phyloP scores from a whole-genome alignment of 2,113 vertebrate species.

The Crotalus horridus region DNA sequence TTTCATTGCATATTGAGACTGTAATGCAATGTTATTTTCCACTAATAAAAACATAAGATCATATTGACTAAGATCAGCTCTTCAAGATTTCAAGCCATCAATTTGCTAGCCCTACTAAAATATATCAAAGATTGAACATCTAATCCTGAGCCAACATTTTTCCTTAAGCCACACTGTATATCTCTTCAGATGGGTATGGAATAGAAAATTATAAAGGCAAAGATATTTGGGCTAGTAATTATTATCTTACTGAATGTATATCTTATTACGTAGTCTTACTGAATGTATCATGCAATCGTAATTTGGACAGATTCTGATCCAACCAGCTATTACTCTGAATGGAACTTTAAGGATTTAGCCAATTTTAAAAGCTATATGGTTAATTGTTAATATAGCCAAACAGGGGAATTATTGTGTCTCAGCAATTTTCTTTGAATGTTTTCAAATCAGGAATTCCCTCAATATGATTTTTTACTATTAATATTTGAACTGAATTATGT shows the following conservation, averaged over 20 bases:
- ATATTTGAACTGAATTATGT: neutral
- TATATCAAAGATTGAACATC: neutral
- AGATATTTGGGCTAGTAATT: neutral
- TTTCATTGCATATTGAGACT: neutral
- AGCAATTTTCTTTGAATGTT: neutral
- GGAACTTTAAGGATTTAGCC: neutral
- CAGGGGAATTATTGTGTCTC: neutral
- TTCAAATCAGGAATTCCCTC: neutral
- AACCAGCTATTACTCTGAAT: neutral
- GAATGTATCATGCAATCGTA: neutral
- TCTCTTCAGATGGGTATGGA: neutral
- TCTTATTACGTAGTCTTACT: no score
- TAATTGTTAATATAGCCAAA: neutral
- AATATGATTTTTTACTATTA: neutral
- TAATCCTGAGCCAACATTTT: neutral
- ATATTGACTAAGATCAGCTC: neutral
- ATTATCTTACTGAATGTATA: neutral
- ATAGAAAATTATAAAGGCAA: neutral
- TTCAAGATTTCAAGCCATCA: neutral
- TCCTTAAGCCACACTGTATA: neutral
- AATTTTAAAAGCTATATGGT: neutral
- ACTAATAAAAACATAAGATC: neutral
- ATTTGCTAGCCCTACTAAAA: neutral
- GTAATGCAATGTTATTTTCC: neutral
- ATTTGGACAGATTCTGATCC: neutral